Base-by-base conservation (phyloP, 2,888 invertebrate species). In the Drosophila demipolita region DNA sequence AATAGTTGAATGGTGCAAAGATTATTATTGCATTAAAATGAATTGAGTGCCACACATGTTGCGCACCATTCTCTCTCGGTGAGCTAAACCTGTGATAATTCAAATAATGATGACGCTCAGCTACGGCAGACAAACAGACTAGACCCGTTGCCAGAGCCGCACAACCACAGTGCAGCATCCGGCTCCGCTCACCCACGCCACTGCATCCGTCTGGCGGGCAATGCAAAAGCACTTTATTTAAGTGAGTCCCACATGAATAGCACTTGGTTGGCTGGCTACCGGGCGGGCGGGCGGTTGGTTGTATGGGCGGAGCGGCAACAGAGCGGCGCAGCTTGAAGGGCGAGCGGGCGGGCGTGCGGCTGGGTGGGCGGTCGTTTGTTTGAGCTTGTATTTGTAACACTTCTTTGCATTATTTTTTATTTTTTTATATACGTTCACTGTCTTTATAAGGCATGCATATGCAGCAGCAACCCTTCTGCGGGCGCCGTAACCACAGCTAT, bases 211-310 rank as follows among this genome's bases (percentile, higher is more conserved):
- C 69, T 79, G 83, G 63, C 74, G 66, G 78, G 86, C 87, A 87
- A 87, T 89, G 88, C 75, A 87, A 87, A 87, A 87, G 86, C 87
- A 87, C 87, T 87, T 87, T 87, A 89, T 87, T 87, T 87, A 89
- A 87, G 87, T 87, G 87, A 87, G 87, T 89, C 90, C 86, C 86
- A 85, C 86, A 83, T 87, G 86, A 89, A 89, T 87, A 83, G 83
- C 90, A 87, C 88, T 87, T 81, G 83, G 71, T 69, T 80, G 75
- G 62, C 68, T 59, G 36, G 40, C 62, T 68, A 61, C 71, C 57
- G 52, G 48, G 45, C 26, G 54, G 49, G 33, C 45, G 38, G 3
- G 60, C 45, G 36, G 26, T 2, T 2, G 29, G 3, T 5, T 5
- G 29, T 9, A 2, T 23, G 45, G 36, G 11, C 29, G 23, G 32